phyloP scores from a whole-genome alignment of 2,888 invertebrate species.

The Fragum whitleyi region DNA sequence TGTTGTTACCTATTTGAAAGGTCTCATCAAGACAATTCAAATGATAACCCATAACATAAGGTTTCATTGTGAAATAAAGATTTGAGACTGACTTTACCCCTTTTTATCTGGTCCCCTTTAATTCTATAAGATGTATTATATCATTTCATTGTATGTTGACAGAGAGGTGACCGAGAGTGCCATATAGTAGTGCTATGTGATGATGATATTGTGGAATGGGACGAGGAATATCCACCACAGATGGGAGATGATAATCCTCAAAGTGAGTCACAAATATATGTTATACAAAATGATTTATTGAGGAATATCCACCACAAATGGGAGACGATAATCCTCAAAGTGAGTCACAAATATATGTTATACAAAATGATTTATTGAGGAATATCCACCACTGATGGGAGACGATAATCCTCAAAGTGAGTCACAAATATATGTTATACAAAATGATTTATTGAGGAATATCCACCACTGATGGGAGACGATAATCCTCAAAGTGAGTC shows the following conservation, averaged over 20 bases:
- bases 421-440: constrained; percentile 64
- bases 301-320: constrained; percentile 99
- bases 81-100: no score
- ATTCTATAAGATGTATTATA: background rate
- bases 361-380: no score
- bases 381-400: constrained; percentile 99
- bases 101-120: no score
- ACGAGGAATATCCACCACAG: constrained; percentile 99
- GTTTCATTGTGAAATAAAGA: no score
- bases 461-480: constrained; percentile 99
- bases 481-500: constrained; percentile 95
- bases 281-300: no score
- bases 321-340: constrained; percentile 99
- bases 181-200: constrained; percentile 98
- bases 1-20: no score
- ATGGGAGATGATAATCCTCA: constrained; percentile 99
- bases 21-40: no score
- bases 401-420: constrained; percentile 98
- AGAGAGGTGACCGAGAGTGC: constrained; percentile 98
- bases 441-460: no score
- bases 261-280: constrained; percentile 87
- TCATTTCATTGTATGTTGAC: constrained; percentile 72
- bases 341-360: constrained; percentile 84
- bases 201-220: constrained; percentile 99
- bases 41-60: no score